Base-by-base conservation (phyloP, 2,797 vertebrate species). In the Carduelis carduelis region DNA sequence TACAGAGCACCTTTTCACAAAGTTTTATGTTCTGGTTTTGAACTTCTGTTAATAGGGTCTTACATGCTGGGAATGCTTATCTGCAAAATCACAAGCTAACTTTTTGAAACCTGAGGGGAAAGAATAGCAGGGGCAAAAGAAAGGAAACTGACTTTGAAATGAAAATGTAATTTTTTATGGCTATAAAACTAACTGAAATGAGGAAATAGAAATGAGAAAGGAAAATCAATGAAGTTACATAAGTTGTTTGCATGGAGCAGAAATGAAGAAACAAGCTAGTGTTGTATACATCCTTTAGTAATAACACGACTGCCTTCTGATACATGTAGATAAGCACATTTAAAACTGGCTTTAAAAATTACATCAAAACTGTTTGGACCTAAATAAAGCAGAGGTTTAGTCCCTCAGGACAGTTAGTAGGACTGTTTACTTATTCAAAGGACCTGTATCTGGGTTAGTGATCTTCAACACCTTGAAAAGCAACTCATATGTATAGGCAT, bases 111-210 rank as follows among this genome's bases (percentile, higher is more conserved):
- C 49, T 65, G 44, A 64, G 43, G 72, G 72, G 55, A 90, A 94
- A 80, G 32, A 76, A 55, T 61, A 56, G 7, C 17, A 21, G 11
- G 8, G 35, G 3, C 3, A 35, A 34, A 44, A 65, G 35, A 47
- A 83, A 61, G 50, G 34, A 46, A 85, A 37, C 34, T 39, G 57
- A 47, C 77, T 93, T 90, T 89, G 66, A 93, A 87, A n/a, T 22
- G 47, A 84, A 95, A 93, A 90, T 63, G 21, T 46, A 79, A 91
- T 95, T 92, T 84, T 41, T 72, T 70, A 86, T 66, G 84, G 87
- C 52, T 91, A 9, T 89, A 90, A 91, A 90, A 61, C 13, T 63
- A 83, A 81, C 63, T 56, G 55, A 94, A 91, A 95, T 82, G 79
- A 91, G 79, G 72, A 91, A 95, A 69, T 18, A 61, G 47, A 87